Evolutionary conservation across 1,140 invertebrate species (phyloP).

Genomic region (Palaemon carinicauda): DNA sequence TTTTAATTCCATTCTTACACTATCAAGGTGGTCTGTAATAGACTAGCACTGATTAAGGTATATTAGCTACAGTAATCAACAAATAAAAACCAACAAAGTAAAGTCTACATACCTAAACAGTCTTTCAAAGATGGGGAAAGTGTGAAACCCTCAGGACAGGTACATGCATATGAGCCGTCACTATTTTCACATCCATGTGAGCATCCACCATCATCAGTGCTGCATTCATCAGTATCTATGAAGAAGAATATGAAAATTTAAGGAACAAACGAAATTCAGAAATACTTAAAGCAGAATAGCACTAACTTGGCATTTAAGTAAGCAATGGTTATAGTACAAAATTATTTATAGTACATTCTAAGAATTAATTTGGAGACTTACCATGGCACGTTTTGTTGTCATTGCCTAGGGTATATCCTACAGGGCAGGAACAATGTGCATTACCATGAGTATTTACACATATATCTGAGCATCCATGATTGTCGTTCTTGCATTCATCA

Average conservation of each 20-base stretch:
- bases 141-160: slow-evolving; percentile 57
- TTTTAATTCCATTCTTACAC: no score
- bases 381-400: slow-evolving; percentile 70
- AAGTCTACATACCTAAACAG: no score
- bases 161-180: slow-evolving; percentile 71
- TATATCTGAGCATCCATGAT: slow-evolving; percentile 70
- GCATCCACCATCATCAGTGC: slow-evolving; percentile 66
- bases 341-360: no score
- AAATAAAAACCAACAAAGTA: no score
- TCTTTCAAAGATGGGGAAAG: neutral
- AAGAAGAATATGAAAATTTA: neutral
- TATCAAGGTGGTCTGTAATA: no score
- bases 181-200: slow-evolving; percentile 67
- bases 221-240: slow-evolving; percentile 62
- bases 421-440: slow-evolving; percentile 71
- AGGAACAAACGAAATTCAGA: neutral
- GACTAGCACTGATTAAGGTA: no score
- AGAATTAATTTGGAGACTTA: no score
- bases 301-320: no score
- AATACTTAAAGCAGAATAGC: neutral
- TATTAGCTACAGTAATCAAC: no score
- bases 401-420: slow-evolving; percentile 37
- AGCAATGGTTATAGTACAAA: no score
- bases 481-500: slow-evolving; percentile 70
- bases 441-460: slow-evolving; percentile 68